Percentiles rank a stretch among this genome's conserved stretches.
Conservation (phyloP, 2,113 vertebrate genomes). For the Crotalus tigris region DNA sequence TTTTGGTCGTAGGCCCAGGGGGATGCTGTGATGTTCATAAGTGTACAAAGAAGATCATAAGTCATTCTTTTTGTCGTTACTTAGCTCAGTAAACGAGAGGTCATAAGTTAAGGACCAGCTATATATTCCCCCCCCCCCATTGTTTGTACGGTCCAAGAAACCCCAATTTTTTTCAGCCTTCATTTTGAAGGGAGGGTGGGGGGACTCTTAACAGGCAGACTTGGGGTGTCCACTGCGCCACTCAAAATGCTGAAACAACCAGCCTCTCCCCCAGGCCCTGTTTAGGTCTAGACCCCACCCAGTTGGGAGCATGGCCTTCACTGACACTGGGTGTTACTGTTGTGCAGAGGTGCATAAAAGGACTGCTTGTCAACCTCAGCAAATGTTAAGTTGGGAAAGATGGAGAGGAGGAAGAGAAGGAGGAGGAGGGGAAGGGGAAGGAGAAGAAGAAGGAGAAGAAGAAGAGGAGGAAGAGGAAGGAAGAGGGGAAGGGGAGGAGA, state of each 20-base stretch:
- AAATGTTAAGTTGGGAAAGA: background rate
- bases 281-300: background rate
- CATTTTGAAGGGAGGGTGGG: background rate
- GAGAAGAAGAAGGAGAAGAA: background rate
- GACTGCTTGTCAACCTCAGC: background rate
- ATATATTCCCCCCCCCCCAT: background rate
- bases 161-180: background rate
- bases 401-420: too few species aligned
- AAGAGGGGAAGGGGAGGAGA: rapidly evolving
- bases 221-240: background rate
- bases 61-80: background rate
- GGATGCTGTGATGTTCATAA: background rate
- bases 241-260: background rate
- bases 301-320: background rate
- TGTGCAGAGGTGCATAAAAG: background rate
- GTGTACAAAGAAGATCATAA: background rate
- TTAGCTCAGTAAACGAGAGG: background rate
- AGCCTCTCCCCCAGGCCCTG: background rate
- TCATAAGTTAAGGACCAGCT: background rate
- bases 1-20: too few species aligned
- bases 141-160: background rate
- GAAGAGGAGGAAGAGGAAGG: rapidly evolving
- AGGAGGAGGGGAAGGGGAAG: rapidly evolving
- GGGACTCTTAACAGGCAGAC: background rate
- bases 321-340: background rate